A percentile compares a stretch with the other conserved stretches of the same genome.
Conservation (phyloP, 2,797 vertebrate genomes). For the Micromesistius poutassou region DNA sequence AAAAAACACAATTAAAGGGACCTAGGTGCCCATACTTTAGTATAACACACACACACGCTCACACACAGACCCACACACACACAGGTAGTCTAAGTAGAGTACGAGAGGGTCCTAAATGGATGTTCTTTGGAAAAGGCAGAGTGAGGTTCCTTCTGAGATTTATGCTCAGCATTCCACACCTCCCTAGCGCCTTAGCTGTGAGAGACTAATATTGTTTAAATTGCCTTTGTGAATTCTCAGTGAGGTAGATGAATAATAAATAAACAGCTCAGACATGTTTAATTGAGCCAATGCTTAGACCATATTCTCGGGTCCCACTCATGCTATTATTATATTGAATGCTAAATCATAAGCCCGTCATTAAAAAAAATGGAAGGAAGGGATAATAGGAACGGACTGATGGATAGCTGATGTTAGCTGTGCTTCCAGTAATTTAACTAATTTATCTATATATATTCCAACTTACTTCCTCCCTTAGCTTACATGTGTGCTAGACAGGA, state of each 20-base stretch:
- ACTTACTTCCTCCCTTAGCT: neutral
- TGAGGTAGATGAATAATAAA: constrained; percentile 61
- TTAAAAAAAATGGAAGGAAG: neutral
- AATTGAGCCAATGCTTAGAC: constrained; percentile 40
- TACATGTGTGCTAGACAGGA: neutral
- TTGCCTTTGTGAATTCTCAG: constrained; percentile 56
- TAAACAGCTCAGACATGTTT: constrained; percentile 57
- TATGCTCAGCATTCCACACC: constrained; percentile 47
- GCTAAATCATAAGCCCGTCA: constrained; percentile 1
- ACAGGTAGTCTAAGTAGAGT: constrained; percentile 1
- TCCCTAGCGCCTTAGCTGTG: constrained; percentile 40
- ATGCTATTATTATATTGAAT: neutral
- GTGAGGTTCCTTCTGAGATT: constrained; percentile 44
- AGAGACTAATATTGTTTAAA: constrained; percentile 51
- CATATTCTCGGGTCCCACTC: constrained; percentile 7
- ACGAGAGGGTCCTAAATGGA: neutral
- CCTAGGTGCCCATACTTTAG: neutral
- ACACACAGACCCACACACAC: neutral
- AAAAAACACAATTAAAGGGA: neutral
- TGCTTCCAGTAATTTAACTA: neutral
- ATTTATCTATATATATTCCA: neutral
- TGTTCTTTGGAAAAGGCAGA: constrained; percentile 33
- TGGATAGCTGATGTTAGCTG: neutral
- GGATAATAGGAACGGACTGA: neutral
- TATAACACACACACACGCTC: neutral